phyloP scores from a whole-genome alignment of 2,113 vertebrate species.

The Thunnus thynnus region DNA sequence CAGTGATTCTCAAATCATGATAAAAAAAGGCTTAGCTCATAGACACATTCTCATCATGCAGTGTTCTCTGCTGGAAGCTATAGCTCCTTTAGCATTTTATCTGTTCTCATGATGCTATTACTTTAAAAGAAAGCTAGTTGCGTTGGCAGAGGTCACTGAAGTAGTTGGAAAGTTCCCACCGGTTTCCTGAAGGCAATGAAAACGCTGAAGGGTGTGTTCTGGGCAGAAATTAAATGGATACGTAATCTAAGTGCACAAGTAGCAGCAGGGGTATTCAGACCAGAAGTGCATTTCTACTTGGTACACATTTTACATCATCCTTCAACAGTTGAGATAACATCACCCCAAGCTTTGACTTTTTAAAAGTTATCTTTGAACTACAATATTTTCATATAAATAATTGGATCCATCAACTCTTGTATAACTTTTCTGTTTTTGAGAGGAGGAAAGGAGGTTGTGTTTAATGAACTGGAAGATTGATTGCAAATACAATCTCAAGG shows the following conservation, averaged over 20 bases:
- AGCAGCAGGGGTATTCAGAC: slow-evolving; percentile 13
- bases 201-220: slow-evolving; percentile 25
- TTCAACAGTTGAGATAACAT: slow-evolving; percentile 10
- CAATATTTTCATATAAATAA: too few species aligned
- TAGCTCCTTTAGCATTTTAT: too few species aligned
- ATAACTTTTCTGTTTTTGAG: neutral
- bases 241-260: slow-evolving; percentile 47
- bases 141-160: slow-evolving; percentile 7
- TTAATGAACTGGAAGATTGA: too few species aligned
- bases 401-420: neutral
- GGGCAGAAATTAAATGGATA: slow-evolving; percentile 46
- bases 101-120: neutral
- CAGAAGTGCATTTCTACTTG: slow-evolving; percentile 34
- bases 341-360: neutral
- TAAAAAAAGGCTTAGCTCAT: neutral
- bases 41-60: neutral
- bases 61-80: neutral
- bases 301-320: slow-evolving; percentile 13
- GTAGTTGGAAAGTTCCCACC: slow-evolving; percentile 14
- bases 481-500: too few species aligned
- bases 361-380: too few species aligned
- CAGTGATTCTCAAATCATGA: neutral
- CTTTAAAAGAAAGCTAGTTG: neutral
- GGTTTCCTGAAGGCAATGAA: slow-evolving; percentile 25
- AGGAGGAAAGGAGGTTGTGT: too few species aligned